A percentile compares a stretch with the other conserved stretches of the same genome.
phyloP scores from a whole-genome alignment of 2,797 vertebrate genomes.

The Threskiornis aethiopicus region DNA sequence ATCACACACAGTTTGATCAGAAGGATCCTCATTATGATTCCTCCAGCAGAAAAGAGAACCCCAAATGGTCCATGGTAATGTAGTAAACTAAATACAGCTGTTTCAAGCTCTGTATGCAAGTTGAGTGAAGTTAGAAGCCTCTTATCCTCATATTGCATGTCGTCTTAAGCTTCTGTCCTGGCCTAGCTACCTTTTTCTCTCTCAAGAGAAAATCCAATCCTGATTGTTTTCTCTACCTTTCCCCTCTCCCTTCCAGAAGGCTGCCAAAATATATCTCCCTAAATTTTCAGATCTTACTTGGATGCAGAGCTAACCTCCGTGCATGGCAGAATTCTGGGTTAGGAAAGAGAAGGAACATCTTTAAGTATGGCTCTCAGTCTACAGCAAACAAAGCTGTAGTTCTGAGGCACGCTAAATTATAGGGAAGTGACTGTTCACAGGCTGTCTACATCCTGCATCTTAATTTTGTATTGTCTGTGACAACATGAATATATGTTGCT shows the following conservation, averaged over 20 bases:
- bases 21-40: constrained; percentile 90
- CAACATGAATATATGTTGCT: background rate
- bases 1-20: constrained; percentile 98
- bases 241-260: background rate
- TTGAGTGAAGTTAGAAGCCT: background rate
- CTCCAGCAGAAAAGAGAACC: constrained; percentile 87
- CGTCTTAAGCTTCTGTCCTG: background rate
- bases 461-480: background rate
- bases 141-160: background rate
- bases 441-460: background rate
- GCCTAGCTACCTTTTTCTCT: background rate
- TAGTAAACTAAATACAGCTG: background rate
- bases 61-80: constrained; percentile 95
- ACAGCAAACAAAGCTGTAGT: background rate
- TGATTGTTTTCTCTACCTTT: background rate
- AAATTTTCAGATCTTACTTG: background rate
- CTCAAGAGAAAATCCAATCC: background rate
- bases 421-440: background rate
- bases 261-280: background rate
- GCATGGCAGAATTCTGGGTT: background rate
- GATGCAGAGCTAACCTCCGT: background rate
- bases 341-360: background rate
- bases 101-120: background rate
- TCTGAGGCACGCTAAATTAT: background rate
- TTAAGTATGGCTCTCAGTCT: background rate